A percentile compares a stretch with the other conserved stretches of the same genome.
phyloP scores from a whole-genome alignment of 2,888 invertebrate species.

The Empis livida region DNA sequence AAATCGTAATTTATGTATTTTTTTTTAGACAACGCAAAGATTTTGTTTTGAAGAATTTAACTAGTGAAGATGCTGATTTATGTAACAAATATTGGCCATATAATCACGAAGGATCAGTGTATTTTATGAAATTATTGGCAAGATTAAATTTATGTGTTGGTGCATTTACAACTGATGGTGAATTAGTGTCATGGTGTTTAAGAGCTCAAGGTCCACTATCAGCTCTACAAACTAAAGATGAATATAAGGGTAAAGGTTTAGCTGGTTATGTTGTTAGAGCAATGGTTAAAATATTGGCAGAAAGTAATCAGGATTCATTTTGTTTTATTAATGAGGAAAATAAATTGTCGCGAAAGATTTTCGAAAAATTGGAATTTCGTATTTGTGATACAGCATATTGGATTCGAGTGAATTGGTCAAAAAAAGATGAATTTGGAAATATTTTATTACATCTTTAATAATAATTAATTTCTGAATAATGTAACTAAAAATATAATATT shows the following conservation, averaged over 20 bases:
- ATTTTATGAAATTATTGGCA: conserved; percentile 12
- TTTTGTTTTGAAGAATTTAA: conserved; percentile 10
- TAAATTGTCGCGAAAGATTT: conserved; percentile 17
- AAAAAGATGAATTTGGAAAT: neutral
- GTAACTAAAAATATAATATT: no score
- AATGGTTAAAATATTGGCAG: conserved; percentile 18
- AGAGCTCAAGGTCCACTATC: conserved; percentile 23
- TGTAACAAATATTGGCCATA: conserved; percentile 16
- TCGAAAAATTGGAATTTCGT: conserved; percentile 23
- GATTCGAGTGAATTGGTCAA: conserved; percentile 13
- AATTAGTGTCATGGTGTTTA: conserved; percentile 16
- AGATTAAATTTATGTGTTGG: conserved; percentile 14
- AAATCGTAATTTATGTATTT: neutral
- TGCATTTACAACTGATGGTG: conserved; percentile 8
- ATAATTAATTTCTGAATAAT: no score
- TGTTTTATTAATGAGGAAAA: conserved; percentile 20
- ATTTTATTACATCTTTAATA: no score
- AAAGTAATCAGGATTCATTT: conserved; percentile 21
- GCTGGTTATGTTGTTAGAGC: conserved; percentile 19
- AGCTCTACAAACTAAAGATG: conserved; percentile 22
- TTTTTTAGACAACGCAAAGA: conserved; percentile 11
- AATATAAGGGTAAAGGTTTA: conserved; percentile 20
- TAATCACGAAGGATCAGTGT: conserved; percentile 12
- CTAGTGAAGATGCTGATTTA: conserved; percentile 9
- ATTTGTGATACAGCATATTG: conserved; percentile 18